These are phyloP conservation scores for Porites cylindrica DNA, from an alignment of 92 coral and sea anemone genomes.

Conservation along the genomic window DNA sequence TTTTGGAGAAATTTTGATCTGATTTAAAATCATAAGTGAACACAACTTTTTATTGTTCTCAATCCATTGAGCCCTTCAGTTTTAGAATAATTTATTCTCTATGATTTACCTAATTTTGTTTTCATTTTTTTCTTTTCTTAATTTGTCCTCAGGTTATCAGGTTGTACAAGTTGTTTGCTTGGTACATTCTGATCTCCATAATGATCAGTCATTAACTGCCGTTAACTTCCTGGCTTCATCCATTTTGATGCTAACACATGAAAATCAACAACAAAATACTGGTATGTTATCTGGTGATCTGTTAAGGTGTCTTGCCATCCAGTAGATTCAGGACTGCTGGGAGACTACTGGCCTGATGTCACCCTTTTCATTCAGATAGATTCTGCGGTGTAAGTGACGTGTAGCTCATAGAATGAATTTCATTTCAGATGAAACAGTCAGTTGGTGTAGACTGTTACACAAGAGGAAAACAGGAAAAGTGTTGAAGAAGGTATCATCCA, in stretches of 20 bases:
- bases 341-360: no score
- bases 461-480: slow-evolving; percentile 77
- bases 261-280: not conserved
- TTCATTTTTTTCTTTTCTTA: not conserved
- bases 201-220: slow-evolving; percentile 57
- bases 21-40: no score
- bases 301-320: no score
- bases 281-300: not conserved
- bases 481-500: slow-evolving; percentile 51
- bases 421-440: slow-evolving; percentile 39
- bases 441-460: slow-evolving; percentile 67
- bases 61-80: no score
- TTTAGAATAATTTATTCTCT: no score
- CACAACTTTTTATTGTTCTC: no score
- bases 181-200: slow-evolving; percentile 84
- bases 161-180: slow-evolving; percentile 77
- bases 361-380: no score
- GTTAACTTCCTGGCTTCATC: slow-evolving; percentile 74
- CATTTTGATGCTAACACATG: slow-evolving; percentile 31
- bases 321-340: no score
- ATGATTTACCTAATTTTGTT: not conserved
- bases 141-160: slow-evolving; percentile 60
- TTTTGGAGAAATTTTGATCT: no score
- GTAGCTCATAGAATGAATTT: not conserved
- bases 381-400: not conserved